A percentile compares a stretch with the other conserved stretches of the same genome.
Conservation (phyloP, 1,140 invertebrate genomes). For the Heliconius congener region DNA sequence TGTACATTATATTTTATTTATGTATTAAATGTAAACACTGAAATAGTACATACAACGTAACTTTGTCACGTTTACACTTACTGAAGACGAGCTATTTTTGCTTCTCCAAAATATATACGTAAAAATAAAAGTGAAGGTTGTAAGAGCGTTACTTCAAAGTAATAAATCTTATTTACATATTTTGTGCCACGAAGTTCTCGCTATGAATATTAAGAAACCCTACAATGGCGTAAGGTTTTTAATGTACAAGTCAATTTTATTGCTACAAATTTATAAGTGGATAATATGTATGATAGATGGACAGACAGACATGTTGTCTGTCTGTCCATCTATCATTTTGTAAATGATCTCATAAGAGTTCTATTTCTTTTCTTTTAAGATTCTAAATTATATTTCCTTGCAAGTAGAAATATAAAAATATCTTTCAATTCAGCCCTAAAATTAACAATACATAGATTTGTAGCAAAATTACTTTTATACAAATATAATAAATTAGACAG, state of each 20-base stretch:
- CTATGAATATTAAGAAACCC: conserved; percentile 34
- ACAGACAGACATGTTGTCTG: no score
- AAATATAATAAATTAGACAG: neutral
- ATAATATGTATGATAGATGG: no score
- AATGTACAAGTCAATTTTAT: neutral
- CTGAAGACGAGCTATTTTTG: neutral
- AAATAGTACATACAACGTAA: neutral
- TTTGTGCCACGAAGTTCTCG: conserved; percentile 27
- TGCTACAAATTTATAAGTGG: no score
- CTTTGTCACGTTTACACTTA: neutral
- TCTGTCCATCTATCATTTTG: no score
- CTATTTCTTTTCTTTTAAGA: no score
- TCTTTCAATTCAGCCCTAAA: neutral
- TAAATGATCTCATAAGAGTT: no score
- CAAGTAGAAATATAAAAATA: no score
- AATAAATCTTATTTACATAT: conserved; percentile 43
- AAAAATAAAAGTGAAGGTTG: conserved; percentile 23
- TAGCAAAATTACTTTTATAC: neutral
- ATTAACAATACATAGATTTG: neutral
- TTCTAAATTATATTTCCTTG: no score
- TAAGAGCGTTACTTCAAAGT: conserved; percentile 34
- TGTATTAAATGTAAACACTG: no score
- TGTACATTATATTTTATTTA: neutral
- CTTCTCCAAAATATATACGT: neutral
- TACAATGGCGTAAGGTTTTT: neutral